These are phyloP conservation scores for Orbicella faveolata DNA, from an alignment of 64 coral and sea anemone genomes.

Conservation along the genomic window DNA sequence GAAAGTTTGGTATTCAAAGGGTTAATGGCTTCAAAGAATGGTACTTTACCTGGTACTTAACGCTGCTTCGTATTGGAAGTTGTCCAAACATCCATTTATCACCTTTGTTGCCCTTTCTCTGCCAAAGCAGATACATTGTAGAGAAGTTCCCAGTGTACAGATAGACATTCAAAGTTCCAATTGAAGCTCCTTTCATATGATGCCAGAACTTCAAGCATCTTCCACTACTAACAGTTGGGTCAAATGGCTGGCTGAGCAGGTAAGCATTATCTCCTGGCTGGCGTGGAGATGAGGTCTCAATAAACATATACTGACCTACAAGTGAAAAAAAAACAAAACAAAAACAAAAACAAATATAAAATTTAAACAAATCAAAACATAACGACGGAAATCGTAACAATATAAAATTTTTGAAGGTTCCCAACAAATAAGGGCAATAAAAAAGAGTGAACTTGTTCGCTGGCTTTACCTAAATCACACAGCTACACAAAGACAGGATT, in stretches of 20 bases:
- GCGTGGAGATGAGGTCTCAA: constrained; percentile 80
- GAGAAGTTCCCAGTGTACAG: constrained; percentile 45
- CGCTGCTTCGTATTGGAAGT: constrained; percentile 59
- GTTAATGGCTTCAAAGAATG: background rate
- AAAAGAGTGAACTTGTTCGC: too few relatives aligned
- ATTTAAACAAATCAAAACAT: background rate
- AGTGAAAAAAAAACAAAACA: background rate
- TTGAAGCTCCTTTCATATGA: constrained; percentile 84
- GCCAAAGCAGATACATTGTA: constrained; percentile 57
- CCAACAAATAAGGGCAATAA: too few relatives aligned
- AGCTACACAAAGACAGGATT: too few relatives aligned
- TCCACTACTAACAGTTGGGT: constrained; percentile 62
- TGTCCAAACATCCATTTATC: constrained; percentile 76
- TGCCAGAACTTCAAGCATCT: constrained; percentile 92
- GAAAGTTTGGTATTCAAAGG: too few relatives aligned
- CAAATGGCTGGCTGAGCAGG: constrained; percentile 63
- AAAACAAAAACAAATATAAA: background rate
- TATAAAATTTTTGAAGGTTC: too few relatives aligned
- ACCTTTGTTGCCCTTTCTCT: constrained; percentile 74
- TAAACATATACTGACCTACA: constrained; percentile 77
- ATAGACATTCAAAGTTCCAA: constrained; percentile 81
- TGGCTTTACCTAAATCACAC: too few relatives aligned
- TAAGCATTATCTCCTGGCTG: constrained; percentile 75
- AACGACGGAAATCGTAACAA: background rate
- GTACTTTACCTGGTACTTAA: constrained; percentile 67